phyloP scores from a whole-genome alignment of 2,888 invertebrate species.

The Halictus ligatus region DNA sequence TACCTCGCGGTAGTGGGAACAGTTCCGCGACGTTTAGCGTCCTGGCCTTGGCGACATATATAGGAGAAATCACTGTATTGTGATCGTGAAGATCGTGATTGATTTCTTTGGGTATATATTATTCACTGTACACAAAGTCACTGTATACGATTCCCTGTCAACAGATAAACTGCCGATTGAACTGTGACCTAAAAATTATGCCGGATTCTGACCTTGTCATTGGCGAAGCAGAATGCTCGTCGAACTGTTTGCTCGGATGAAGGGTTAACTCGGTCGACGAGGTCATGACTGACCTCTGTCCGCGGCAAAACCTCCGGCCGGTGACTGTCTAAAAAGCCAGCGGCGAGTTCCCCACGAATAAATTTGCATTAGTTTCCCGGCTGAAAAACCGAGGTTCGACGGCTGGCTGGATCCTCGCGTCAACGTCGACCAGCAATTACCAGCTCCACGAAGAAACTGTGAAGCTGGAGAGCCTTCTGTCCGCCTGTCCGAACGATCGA shows the following conservation, averaged over 20 bases:
- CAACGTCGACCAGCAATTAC: slow-evolving; percentile 1
- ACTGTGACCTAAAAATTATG: not conserved
- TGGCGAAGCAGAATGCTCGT: not conserved
- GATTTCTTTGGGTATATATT: no score
- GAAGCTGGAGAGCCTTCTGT: not conserved
- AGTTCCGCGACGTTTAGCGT: no score
- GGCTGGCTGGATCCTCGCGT: not conserved
- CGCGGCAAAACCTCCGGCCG: not conserved
- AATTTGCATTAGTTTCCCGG: not conserved
- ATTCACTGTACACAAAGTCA: no score
- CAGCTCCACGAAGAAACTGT: not conserved
- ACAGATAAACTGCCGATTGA: not conserved
- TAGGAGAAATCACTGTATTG: no score
- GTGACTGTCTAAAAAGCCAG: not conserved
- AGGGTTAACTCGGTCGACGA: not conserved
- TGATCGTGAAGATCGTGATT: no score
- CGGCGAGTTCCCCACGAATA: not conserved
- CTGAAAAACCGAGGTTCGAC: not conserved
- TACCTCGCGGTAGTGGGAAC: no score
- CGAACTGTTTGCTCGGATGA: not conserved
- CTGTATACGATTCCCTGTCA: no score
- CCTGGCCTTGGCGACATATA: no score
- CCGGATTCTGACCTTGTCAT: not conserved
- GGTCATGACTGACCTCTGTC: not conserved
- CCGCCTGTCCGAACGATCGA: not conserved